These are phyloP conservation scores for Pogonomyrmex californicus DNA, from an alignment of 1,140 invertebrate species.

Conservation along the genomic window DNA sequence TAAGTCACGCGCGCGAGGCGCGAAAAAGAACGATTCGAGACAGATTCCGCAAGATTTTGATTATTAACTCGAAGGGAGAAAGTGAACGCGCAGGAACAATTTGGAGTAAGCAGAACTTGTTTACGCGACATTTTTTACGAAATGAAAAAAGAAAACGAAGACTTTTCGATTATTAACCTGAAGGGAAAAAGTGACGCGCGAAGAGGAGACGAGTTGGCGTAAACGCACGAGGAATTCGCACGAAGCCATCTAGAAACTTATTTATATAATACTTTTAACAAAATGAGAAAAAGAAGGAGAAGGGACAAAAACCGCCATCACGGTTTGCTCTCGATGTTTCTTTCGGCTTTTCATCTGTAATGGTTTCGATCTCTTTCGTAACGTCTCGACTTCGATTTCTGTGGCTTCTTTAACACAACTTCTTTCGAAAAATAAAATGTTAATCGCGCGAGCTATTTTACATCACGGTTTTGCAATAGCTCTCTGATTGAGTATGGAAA, in stretches of 20 bases:
- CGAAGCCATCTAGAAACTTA: background rate
- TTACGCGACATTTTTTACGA: no score
- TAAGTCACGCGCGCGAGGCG: conserved; percentile 66
- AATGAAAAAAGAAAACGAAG: background rate
- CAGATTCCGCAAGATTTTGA: background rate
- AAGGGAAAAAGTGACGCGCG: background rate
- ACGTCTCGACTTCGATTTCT: background rate
- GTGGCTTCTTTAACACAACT: background rate
- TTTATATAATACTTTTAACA: background rate
- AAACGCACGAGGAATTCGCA: background rate
- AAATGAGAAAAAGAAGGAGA: background rate
- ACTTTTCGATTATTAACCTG: background rate
- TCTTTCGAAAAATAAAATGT: conserved; percentile 45
- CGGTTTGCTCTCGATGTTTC: background rate
- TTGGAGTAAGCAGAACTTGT: background rate
- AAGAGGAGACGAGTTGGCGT: background rate
- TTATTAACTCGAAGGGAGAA: background rate
- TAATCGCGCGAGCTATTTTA: conserved; percentile 32
- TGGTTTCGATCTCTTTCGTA: background rate
- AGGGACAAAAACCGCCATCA: background rate
- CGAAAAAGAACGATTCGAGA: conserved; percentile 41
- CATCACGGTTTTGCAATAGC: conserved; percentile 19
- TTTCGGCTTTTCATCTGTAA: background rate
- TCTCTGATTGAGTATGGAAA: conserved; percentile 50
- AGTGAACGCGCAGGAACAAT: background rate